Conservation (phyloP, 2,888 invertebrate species). For the Drosophila lutescens region DNA sequence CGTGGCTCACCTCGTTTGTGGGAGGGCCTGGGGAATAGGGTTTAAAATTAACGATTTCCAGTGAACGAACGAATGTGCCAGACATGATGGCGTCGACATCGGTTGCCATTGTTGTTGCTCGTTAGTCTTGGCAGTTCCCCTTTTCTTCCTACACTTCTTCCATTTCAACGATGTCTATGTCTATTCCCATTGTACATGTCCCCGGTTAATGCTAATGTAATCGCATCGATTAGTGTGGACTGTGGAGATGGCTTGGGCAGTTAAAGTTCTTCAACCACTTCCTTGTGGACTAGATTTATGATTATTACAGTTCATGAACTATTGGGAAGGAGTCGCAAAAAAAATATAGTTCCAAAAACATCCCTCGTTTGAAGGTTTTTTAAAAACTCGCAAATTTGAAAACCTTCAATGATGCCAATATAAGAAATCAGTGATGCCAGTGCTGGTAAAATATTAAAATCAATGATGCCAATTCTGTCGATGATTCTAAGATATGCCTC, state of each 20-base stretch:
- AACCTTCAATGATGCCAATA: too few relatives aligned
- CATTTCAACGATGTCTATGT: conserved; percentile 8
- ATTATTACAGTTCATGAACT: conserved; percentile 56
- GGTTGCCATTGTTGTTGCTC: conserved; percentile 21
- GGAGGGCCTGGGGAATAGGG: conserved; percentile 9
- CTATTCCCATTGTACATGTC: conserved; percentile 5
- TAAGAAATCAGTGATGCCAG: too few relatives aligned
- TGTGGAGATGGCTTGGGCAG: conserved; percentile 10
- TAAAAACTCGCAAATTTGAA: too few relatives aligned
- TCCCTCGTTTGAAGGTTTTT: too few relatives aligned
- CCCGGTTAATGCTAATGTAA: conserved; percentile 54
- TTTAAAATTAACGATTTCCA: conserved; percentile 58
- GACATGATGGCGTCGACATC: conserved; percentile 66
- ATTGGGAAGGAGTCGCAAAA: conserved; percentile 1
- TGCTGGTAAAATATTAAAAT: too few relatives aligned
- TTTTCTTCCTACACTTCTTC: not conserved
- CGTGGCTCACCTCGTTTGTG: conserved; percentile 14
- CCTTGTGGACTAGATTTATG: conserved; percentile 35
- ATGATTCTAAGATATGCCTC: too few relatives aligned
- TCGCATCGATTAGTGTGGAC: conserved; percentile 61
- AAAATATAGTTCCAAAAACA: too few relatives aligned
- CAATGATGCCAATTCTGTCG: too few relatives aligned
- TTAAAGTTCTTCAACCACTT: conserved; percentile 26
- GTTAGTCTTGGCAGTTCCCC: conserved; percentile 10
- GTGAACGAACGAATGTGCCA: conserved; percentile 37